Base-by-base conservation (phyloP, 1,140 invertebrate species). In the Drosophila orosa region DNA sequence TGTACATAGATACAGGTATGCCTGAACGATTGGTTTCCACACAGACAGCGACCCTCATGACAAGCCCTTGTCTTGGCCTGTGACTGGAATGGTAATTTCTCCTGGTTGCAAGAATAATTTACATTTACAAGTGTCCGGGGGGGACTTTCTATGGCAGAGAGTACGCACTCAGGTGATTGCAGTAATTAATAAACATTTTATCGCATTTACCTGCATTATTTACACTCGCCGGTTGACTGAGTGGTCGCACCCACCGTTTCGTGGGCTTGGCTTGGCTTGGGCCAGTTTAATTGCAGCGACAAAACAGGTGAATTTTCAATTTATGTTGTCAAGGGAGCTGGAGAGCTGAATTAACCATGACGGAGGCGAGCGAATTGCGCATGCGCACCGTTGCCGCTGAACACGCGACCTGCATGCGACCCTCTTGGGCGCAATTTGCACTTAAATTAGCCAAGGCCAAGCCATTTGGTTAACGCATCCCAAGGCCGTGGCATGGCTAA, bases 101-200 rank as follows among this genome's bases (percentile, higher is more conserved):
- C 66, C 47, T 54, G 81, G 19, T 50, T 58, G 48, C 40, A 55
- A 58, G 58, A 54, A 62, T 58, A 47, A 47, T 83, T 58, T 67
- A 54, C 66, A 62, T 69, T 61, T 71, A 33, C 48, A 54, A 50
- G 50, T 56, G 69, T 45, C 50, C 44, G 9, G 52, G 78, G 75
- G 63, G 54, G 47, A 85, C 75, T 85, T 85, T 85, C 81, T 78
- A 77, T 69, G 67, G 50, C 54, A 60, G 55, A 67, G 54, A 55
- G 68, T 58, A 57, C 33, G 50, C 69, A 74, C 74, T 50, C 45
- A 47, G 44, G 13, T 37, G 48, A 77, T 55, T 57, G 40, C 31
- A 39, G 61, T 71, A 77, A 84, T 85, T 80, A 85, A 85, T 85
- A 85, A 85, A 78, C 74, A 59, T 73, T 71, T 84, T 84, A 84